phyloP scores from a whole-genome alignment of 2,888 invertebrate species.

The Melanargia galathea region DNA sequence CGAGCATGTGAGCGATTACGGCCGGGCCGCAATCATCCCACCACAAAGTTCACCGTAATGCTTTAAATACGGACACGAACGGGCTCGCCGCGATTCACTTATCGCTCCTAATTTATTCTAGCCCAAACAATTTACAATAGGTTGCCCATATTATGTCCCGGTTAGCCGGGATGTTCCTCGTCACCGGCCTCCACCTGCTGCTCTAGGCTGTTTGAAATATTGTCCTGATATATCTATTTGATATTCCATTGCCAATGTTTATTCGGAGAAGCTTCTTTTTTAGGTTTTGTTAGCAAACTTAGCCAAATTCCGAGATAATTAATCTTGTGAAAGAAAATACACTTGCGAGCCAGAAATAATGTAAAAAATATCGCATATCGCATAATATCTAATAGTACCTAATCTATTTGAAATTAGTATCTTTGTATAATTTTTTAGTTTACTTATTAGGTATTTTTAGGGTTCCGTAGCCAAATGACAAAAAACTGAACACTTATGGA shows the following conservation, averaged over 20 bases:
- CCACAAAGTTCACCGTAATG: conserved; percentile 68
- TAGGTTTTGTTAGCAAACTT: background rate
- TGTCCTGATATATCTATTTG: background rate
- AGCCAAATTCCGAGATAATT: background rate
- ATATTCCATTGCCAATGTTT: background rate
- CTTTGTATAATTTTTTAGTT: no score
- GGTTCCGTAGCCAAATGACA: no score
- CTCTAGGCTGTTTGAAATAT: background rate
- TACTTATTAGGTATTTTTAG: no score
- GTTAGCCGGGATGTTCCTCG: background rate
- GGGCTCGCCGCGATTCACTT: conserved; percentile 46
- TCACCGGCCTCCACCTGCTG: background rate
- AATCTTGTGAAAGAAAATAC: background rate
- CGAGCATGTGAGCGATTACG: conserved; percentile 54
- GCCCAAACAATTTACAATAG: conserved; percentile 20
- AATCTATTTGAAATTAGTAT: no score
- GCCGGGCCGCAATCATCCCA: conserved; percentile 66
- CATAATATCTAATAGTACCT: no score
- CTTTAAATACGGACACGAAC: conserved; percentile 50
- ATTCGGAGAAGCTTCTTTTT: background rate
- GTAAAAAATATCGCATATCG: no score
- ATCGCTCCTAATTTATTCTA: conserved; percentile 53
- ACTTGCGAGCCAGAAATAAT: no score
- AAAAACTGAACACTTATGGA: no score
- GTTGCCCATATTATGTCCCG: conserved; percentile 39